Conservation (phyloP, 2,797 vertebrate genomes). For the Erethizon dorsatum region DNA sequence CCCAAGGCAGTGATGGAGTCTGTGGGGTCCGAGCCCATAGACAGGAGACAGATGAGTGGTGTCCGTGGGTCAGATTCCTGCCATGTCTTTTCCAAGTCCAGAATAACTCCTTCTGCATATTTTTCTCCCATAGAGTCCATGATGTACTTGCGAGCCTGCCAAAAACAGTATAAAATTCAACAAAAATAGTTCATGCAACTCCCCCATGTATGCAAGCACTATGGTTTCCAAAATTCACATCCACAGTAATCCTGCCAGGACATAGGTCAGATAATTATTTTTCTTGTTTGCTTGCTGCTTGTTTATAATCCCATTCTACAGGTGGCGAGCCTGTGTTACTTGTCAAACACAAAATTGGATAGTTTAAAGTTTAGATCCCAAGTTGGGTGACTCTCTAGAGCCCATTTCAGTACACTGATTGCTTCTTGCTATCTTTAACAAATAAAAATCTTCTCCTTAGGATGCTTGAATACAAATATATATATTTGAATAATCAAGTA, state of each 20-base stretch:
- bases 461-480: background rate
- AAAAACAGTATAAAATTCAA: slow-evolving; percentile 68
- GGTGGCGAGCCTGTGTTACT: background rate
- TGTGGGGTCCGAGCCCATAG: slow-evolving; percentile 98
- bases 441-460: background rate
- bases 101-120: slow-evolving; percentile 94
- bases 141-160: slow-evolving; percentile 97
- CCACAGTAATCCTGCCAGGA: background rate
- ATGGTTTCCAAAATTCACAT: background rate
- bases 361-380: background rate
- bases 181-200: background rate
- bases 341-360: background rate
- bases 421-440: background rate
- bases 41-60: slow-evolving; percentile 97
- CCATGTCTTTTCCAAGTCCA: slow-evolving; percentile 97
- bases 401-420: background rate
- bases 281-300: background rate
- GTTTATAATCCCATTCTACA: background rate
- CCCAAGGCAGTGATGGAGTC: slow-evolving; percentile 97
- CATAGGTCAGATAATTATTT: background rate
- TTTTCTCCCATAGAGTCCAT: slow-evolving; percentile 94
- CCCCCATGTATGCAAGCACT: background rate
- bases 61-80: slow-evolving; percentile 95
- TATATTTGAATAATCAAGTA: slow-evolving; percentile 29
- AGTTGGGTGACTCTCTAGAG: background rate